phyloP scores from a whole-genome alignment of 1,140 invertebrate species.

The Antheraea pernyi region DNA sequence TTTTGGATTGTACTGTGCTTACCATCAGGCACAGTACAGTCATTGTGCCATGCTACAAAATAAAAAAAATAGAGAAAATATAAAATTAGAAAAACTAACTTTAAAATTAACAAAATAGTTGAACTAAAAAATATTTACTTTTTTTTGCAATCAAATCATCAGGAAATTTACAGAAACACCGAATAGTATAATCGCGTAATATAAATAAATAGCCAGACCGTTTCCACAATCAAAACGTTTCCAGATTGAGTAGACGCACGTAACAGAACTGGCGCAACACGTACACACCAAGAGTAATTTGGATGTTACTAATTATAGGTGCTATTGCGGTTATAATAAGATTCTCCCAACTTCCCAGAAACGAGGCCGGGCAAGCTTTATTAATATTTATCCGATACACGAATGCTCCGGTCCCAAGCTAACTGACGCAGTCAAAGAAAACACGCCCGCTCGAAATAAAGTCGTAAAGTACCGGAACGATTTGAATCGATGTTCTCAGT shows the following conservation, averaged over 20 bases:
- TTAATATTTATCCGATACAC: slow-evolving; percentile 79
- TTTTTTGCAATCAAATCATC: not conserved
- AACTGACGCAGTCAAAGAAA: slow-evolving; percentile 77
- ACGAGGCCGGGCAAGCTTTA: slow-evolving; percentile 72
- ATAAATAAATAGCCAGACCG: slow-evolving; percentile 28
- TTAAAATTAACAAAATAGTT: too few species aligned
- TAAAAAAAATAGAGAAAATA: too few species aligned
- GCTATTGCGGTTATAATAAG: slow-evolving; percentile 79
- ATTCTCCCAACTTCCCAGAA: slow-evolving; percentile 76
- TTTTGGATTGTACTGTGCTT: too few species aligned
- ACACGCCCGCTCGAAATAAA: slow-evolving; percentile 74
- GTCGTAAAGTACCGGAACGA: slow-evolving; percentile 74
- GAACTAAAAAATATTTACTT: not conserved
- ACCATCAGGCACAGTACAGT: too few species aligned
- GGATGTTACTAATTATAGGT: slow-evolving; percentile 77
- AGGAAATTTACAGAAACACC: not conserved
- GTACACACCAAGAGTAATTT: slow-evolving; percentile 69
- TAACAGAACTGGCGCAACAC: slow-evolving; percentile 62
- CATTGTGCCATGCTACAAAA: too few species aligned
- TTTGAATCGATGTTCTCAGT: slow-evolving; percentile 71
- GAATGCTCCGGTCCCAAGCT: slow-evolving; percentile 65
- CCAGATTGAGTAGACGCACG: slow-evolving; percentile 57
- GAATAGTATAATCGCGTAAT: not conserved
- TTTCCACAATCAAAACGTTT: slow-evolving; percentile 41
- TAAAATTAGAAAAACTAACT: too few species aligned